Evolutionary conservation across 2,113 vertebrate species (phyloP).

Genomic region (Martes martes): DNA sequence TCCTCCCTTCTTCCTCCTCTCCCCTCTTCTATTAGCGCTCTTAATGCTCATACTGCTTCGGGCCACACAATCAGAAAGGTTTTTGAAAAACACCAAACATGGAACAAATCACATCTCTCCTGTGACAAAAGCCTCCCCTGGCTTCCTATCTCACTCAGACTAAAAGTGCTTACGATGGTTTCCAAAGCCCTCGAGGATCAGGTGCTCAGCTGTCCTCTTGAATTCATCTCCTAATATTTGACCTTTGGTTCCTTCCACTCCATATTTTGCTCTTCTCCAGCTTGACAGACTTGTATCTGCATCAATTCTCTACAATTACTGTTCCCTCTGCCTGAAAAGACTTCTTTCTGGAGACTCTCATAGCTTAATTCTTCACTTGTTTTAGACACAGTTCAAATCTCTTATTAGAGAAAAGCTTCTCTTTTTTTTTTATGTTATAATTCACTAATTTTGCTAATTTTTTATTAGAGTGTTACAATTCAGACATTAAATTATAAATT

Average conservation of each 20-base stretch:
- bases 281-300: not conserved
- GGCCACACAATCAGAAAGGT: not conserved
- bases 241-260: not conserved
- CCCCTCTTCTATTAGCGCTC: not conserved
- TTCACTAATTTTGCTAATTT: conserved; percentile 76
- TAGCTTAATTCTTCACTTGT: not conserved
- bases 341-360: not conserved
- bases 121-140: not conserved
- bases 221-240: not conserved
- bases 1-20: not conserved
- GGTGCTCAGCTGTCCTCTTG: not conserved
- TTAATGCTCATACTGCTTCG: not conserved
- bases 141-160: not conserved
- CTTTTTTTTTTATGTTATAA: conserved; percentile 75
- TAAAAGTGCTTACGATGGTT: not conserved
- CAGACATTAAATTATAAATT: conserved; percentile 84
- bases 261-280: not conserved
- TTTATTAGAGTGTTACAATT: conserved; percentile 79
- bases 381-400: not conserved
- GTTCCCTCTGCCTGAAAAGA: not conserved
- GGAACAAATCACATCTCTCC: not conserved
- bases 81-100: not conserved
- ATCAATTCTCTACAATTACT: not conserved
- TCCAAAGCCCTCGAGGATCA: not conserved
- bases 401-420: not conserved